Evolutionary conservation across 2,113 vertebrate genomes (phyloP).

Genomic region (Aphelocoma coerulescens): DNA sequence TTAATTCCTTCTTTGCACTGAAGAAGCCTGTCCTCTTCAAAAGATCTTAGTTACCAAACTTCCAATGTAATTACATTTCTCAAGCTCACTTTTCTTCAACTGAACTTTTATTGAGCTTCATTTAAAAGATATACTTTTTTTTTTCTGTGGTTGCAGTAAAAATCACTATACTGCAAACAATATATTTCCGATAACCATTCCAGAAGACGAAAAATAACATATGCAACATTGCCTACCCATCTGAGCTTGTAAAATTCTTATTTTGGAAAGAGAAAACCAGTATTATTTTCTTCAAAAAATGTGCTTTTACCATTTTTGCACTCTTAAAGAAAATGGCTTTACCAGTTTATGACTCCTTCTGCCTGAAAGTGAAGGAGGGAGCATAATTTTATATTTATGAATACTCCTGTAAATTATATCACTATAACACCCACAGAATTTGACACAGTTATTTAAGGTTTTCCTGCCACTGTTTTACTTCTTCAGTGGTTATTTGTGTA

Average conservation of each 20-base stretch:
- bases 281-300: constrained; percentile 19
- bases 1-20: background rate
- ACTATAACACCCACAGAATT: background rate
- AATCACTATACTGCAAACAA: background rate
- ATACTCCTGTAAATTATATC: background rate
- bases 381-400: background rate
- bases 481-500: background rate
- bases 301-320: background rate
- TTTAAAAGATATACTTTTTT: background rate
- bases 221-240: background rate
- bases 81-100: background rate
- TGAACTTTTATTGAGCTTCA: background rate
- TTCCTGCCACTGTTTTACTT: background rate
- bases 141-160: background rate
- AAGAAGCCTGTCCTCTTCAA: background rate
- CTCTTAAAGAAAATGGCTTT: background rate
- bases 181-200: background rate
- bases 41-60: background rate
- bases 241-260: background rate
- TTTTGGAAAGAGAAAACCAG: background rate
- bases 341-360: background rate
- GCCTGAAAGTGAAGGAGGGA: background rate
- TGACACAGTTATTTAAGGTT: background rate
- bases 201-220: constrained; percentile 17
- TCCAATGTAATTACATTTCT: background rate